Conservation (phyloP, 2,113 vertebrate species). For the Cyanoderma ruficeps region DNA sequence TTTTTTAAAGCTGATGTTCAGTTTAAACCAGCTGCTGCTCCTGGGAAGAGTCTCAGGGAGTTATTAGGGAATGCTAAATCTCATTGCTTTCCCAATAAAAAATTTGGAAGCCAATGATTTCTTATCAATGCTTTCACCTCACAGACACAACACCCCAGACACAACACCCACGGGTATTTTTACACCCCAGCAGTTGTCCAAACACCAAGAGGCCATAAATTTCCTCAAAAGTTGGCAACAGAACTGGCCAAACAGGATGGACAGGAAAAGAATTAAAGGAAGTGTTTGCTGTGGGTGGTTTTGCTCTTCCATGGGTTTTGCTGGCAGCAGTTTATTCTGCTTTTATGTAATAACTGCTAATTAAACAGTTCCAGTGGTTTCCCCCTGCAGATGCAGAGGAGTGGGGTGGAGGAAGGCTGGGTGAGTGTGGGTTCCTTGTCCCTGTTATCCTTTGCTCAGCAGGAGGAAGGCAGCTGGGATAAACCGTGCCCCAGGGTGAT, state of each 20-base stretch:
- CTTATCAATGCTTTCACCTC: background rate
- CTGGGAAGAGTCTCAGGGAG: rapidly evolving
- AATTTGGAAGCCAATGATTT: background rate
- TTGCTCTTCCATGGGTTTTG: background rate
- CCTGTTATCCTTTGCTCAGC: background rate
- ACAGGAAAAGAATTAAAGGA: conserved; percentile 66
- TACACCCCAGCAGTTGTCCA: background rate
- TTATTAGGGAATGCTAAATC: background rate
- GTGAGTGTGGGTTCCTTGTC: background rate
- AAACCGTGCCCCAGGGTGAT: rapidly evolving
- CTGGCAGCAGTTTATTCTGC: background rate
- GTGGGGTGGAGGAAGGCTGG: background rate
- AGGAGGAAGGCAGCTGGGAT: rapidly evolving
- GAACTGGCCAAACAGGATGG: conserved; percentile 66
- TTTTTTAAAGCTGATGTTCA: background rate
- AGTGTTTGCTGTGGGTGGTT: background rate
- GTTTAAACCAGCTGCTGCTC: background rate
- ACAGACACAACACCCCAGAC: background rate
- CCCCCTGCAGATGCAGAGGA: background rate
- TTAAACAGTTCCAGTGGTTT: background rate
- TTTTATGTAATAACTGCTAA: background rate
- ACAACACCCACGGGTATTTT: background rate
- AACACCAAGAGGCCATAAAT: background rate
- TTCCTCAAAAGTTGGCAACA: conserved; percentile 36
- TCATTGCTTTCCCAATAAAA: background rate